Conservation (phyloP, 92 coral and sea anemone species). For the Phenganax marumi region DNA sequence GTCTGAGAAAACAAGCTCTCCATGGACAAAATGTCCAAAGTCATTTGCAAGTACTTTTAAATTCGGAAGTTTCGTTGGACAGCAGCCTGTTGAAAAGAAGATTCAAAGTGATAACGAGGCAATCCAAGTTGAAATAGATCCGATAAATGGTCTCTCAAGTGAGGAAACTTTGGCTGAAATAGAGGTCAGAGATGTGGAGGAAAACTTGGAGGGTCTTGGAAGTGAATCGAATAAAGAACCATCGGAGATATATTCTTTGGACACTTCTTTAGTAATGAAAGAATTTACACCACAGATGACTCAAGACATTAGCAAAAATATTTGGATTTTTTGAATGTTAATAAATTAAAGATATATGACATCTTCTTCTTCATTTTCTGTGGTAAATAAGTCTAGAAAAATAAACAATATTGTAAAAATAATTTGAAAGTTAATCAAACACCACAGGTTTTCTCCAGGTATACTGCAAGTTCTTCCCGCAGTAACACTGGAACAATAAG, state of each 20-base stretch:
- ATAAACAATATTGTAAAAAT: not conserved
- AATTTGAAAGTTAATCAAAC: not conserved
- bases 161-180: not conserved
- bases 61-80: conserved; percentile 1
- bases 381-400: conserved; percentile 16
- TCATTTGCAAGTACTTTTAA: not conserved
- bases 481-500: no score
- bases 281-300: not conserved
- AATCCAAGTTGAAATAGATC: not conserved
- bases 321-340: not conserved
- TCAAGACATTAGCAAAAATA: not conserved
- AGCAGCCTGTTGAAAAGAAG: not conserved
- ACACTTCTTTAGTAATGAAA: not conserved
- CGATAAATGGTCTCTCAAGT: not conserved
- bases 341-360: conserved; percentile 28
- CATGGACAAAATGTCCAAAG: not conserved
- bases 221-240: not conserved
- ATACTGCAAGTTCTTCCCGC: not conserved
- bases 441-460: not conserved
- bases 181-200: not conserved
- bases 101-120: not conserved
- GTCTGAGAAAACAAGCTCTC: not conserved
- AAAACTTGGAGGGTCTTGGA: not conserved
- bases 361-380: conserved; percentile 32
- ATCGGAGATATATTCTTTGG: not conserved